Evolutionary conservation across 2,797 vertebrate genomes (phyloP).

Genomic region (Iguana delicatissima): DNA sequence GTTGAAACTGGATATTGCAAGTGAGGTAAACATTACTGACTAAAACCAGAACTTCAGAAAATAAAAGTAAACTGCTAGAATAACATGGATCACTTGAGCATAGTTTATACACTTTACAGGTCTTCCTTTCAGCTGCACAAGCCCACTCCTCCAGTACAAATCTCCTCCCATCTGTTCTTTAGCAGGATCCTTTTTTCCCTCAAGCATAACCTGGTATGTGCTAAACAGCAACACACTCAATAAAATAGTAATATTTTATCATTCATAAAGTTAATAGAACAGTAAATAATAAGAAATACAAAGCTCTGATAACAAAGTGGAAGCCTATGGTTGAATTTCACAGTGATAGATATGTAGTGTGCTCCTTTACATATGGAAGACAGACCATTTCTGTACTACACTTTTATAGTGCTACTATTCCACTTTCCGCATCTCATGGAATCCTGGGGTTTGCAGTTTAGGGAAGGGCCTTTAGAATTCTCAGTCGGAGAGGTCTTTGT

Average conservation of each 20-base stretch:
- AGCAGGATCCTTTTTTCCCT: not conserved
- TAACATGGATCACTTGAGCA: not conserved
- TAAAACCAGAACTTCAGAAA: slow-evolving; percentile 27
- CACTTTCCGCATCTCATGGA: too few species aligned
- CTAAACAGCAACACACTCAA: not conserved
- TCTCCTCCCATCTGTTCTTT: not conserved
- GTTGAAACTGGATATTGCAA: slow-evolving; percentile 9
- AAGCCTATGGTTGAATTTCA: slow-evolving; percentile 16
- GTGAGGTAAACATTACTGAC: slow-evolving; percentile 33
- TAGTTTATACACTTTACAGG: slow-evolving; percentile 25
- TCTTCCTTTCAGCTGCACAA: slow-evolving; percentile 16
- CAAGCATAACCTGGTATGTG: not conserved
- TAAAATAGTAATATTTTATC: not conserved
- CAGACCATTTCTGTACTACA: too few species aligned
- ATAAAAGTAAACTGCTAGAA: slow-evolving; percentile 43
- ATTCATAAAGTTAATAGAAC: not conserved
- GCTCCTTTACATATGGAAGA: not conserved
- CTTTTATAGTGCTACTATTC: too few species aligned
- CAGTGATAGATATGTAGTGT: not conserved
- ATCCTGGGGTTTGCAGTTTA: too few species aligned
- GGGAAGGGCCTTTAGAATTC: too few species aligned
- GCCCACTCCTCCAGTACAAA: not conserved
- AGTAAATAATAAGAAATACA: slow-evolving; percentile 5
- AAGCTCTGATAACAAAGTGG: not conserved
- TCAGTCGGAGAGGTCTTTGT: too few species aligned